phyloP scores from a whole-genome alignment of 1,140 invertebrate species.

The Mercenaria mercenaria region DNA sequence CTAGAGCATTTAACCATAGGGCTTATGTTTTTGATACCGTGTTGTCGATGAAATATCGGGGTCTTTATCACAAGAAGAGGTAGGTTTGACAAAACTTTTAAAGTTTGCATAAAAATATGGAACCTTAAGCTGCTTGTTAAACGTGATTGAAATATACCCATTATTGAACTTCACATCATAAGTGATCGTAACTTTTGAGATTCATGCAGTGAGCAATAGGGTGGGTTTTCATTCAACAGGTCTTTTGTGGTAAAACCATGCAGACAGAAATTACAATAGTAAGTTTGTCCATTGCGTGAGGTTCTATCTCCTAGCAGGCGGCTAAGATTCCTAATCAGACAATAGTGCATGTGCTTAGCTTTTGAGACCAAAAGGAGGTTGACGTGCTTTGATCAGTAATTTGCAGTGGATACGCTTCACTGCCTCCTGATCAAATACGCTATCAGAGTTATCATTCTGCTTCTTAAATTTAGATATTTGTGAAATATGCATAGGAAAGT shows the following conservation, averaged over 20 bases:
- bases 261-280: conserved; percentile 60
- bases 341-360: conserved; percentile 25
- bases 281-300: conserved; percentile 7
- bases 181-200: conserved; percentile 54
- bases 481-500: neutral
- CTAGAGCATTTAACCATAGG: neutral
- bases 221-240: conserved; percentile 51
- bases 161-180: conserved; percentile 48
- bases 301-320: conserved; percentile 54
- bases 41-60: neutral
- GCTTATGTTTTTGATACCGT: conserved; percentile 57
- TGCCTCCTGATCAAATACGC: neutral
- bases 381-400: neutral
- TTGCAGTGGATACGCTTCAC: neutral
- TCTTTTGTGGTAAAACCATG: conserved; percentile 46
- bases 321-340: conserved; percentile 57
- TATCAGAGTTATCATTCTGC: neutral
- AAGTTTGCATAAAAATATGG: conserved; percentile 59
- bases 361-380: conserved; percentile 4
- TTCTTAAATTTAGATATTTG: neutral
- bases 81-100: conserved; percentile 50
- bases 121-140: conserved; percentile 32
- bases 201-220: conserved; percentile 52
- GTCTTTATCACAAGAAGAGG: conserved; percentile 25
- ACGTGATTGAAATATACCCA: conserved; percentile 55